A percentile compares a stretch with the other conserved stretches of the same genome.
phyloP scores from a whole-genome alignment of 2,888 invertebrate genomes.

The Drosophila subquinaria region DNA sequence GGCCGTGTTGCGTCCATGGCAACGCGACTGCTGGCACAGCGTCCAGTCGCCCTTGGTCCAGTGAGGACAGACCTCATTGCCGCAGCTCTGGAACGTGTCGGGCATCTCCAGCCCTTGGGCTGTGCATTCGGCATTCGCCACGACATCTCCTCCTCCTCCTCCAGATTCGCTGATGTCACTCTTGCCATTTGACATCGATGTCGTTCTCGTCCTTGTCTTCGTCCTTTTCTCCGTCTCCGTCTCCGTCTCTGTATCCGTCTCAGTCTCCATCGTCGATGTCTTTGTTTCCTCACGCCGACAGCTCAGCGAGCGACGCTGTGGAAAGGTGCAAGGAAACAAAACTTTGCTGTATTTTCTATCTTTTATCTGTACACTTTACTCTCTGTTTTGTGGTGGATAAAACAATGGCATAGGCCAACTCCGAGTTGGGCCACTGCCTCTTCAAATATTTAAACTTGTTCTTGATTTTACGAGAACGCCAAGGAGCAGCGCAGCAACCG shows the following conservation, averaged over 20 bases:
- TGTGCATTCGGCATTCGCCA: constrained; percentile 89
- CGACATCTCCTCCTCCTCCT: constrained; percentile 75
- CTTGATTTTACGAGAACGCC: constrained; percentile 53
- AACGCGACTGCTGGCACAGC: constrained; percentile 90
- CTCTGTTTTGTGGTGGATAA: constrained; percentile 30
- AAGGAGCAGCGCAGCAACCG: not conserved
- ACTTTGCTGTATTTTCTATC: constrained; percentile 22
- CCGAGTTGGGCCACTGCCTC: constrained; percentile 36
- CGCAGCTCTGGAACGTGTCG: constrained; percentile 89
- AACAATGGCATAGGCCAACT: constrained; percentile 46
- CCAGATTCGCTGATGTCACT: constrained; percentile 12
- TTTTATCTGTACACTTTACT: constrained; percentile 18
- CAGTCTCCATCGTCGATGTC: constrained; percentile 8
- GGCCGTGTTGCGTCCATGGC: constrained; percentile 91
- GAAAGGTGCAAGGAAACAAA: constrained; percentile 39
- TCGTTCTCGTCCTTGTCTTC: constrained; percentile 8
- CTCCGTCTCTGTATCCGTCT: not conserved
- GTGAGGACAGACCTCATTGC: constrained; percentile 89
- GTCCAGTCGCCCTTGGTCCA: constrained; percentile 91
- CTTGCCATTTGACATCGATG: constrained; percentile 34
- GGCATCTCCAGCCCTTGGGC: constrained; percentile 90
- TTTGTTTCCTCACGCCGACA: constrained; percentile 70
- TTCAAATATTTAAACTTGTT: constrained; percentile 68
- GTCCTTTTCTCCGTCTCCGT: constrained; percentile 6
- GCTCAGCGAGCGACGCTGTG: constrained; percentile 81